phyloP scores from a whole-genome alignment of 2,888 invertebrate species.

The Tetanocera ferruginea region DNA sequence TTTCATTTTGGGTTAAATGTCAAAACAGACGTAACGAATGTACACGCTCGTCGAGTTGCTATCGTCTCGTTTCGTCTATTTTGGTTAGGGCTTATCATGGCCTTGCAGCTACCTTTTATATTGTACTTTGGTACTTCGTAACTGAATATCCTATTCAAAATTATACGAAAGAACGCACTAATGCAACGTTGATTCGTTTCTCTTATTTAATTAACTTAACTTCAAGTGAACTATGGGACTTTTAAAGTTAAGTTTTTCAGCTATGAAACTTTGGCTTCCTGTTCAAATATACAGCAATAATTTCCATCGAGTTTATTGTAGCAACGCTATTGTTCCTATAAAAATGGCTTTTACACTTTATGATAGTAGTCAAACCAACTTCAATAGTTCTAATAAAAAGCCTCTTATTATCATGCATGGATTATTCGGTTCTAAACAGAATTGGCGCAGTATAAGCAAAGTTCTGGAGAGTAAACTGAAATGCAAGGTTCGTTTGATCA shows the following conservation, averaged over 20 bases:
- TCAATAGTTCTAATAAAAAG: conserved; percentile 55
- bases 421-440: conserved; percentile 86
- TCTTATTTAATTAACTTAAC: neutral
- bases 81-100: too few species aligned
- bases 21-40: too few species aligned
- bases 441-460: conserved; percentile 88
- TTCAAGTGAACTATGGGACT: neutral
- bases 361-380: conserved; percentile 70
- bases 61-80: too few species aligned
- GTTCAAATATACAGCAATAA: neutral
- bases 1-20: too few species aligned
- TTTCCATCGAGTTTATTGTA: conserved; percentile 4
- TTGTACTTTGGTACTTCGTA: too few species aligned
- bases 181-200: neutral
- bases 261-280: neutral
- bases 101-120: too few species aligned
- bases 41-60: too few species aligned
- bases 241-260: neutral
- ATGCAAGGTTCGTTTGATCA: conserved; percentile 71
- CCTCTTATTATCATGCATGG: conserved; percentile 91
- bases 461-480: conserved; percentile 73
- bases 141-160: neutral
- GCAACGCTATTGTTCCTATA: conserved; percentile 68
- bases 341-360: conserved; percentile 79
- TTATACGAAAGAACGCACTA: neutral